Evolutionary conservation across 2,797 vertebrate genomes (phyloP).

Genomic region (Mallotus villosus): DNA sequence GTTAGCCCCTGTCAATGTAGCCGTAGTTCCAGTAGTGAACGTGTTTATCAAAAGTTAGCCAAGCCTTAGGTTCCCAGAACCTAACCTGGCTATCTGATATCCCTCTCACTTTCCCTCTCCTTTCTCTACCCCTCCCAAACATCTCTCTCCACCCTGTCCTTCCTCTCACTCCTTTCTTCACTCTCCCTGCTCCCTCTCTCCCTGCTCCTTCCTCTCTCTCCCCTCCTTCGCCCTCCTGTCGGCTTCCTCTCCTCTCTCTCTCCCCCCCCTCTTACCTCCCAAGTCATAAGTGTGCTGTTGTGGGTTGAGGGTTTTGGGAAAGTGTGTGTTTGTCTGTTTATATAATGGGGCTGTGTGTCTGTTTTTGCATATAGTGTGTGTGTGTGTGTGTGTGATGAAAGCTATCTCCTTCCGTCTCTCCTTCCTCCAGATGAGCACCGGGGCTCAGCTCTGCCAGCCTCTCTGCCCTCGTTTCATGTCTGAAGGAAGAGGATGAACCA

Average conservation of each 20-base stretch:
- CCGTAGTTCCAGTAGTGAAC: too few relatives aligned
- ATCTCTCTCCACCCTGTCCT: not conserved
- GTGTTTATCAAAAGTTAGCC: slow-evolving; percentile 4
- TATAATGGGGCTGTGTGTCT: too few relatives aligned
- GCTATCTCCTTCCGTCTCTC: not conserved
- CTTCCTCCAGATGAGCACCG: too few relatives aligned
- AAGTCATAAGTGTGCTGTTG: not conserved
- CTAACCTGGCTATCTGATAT: not conserved
- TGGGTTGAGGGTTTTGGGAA: too few relatives aligned
- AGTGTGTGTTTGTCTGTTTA: too few relatives aligned
- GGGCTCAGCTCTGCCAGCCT: too few relatives aligned
- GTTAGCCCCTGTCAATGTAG: too few relatives aligned
- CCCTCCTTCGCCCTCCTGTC: not conserved
- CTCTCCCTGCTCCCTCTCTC: not conserved
- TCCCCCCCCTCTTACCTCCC: not conserved
- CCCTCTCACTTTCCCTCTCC: slow-evolving; percentile 2
- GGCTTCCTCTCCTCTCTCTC: not conserved
- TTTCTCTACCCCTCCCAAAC: not conserved
- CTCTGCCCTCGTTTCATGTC: too few relatives aligned
- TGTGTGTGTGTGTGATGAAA: too few relatives aligned
- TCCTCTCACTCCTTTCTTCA: not conserved
- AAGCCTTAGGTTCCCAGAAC: too few relatives aligned
- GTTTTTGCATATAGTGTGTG: too few relatives aligned
- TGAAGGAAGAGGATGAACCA: too few relatives aligned
- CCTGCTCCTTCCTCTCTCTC: not conserved